phyloP scores from a whole-genome alignment of 2,113 vertebrate species.

The Theristicus caerulescens region DNA sequence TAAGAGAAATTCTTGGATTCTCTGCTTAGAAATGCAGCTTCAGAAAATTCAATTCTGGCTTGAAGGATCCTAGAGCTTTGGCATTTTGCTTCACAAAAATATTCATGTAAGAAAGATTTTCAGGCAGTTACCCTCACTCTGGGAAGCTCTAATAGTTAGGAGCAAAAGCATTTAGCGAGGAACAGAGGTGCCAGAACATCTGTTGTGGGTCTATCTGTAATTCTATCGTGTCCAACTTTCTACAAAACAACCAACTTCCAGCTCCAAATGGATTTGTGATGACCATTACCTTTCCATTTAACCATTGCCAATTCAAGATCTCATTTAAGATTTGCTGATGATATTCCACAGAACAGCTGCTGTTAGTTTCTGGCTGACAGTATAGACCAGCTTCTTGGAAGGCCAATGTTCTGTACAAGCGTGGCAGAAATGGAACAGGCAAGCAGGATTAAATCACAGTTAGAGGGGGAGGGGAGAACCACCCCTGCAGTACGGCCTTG shows the following conservation, averaged over 20 bases:
- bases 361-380: conserved; percentile 14
- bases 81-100: neutral
- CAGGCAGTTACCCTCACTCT: neutral
- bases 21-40: neutral
- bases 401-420: neutral
- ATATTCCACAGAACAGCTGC: conserved; percentile 39
- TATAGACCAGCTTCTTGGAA: conserved; percentile 32
- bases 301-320: neutral
- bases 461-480: neutral
- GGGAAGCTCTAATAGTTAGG: neutral
- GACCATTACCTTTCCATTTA: neutral
- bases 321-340: neutral
- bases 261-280: neutral
- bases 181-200: neutral
- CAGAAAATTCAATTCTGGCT: neutral
- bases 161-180: neutral
- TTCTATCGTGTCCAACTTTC: neutral
- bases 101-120: neutral
- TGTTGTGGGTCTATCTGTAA: neutral
- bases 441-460: neutral
- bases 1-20: neutral
- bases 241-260: neutral
- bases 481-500: neutral
- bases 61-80: neutral
- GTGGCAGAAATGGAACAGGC: conserved; percentile 17